Base-by-base conservation (phyloP, 1,140 invertebrate genomes). In the Drosophila quadrilineata region DNA sequence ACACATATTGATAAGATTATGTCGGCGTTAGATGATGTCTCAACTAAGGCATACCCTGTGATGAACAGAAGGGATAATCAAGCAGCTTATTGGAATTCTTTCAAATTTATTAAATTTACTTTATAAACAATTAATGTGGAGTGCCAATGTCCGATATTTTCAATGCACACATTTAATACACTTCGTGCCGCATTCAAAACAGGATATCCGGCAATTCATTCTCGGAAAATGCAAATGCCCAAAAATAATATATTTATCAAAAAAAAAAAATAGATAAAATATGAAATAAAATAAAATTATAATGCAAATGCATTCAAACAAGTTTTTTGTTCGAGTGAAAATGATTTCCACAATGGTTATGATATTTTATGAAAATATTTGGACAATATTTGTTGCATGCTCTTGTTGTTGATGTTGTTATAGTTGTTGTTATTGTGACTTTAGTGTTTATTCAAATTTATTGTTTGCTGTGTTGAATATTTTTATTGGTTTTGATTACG, bases 301-400 rank as follows among this genome's bases (percentile, higher is more conserved):
- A 6, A 10, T 14, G 31, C 31, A 35, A 41, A 41, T 40, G 33
- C 21, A 17, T 48, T 29, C n/a, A 38, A 45, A 22, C 8, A 3
- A 4, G 8, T 9, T 33, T 9, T 12, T n/a, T 14, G 21, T 71
- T n/a, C n/a, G n/a, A n/a, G n/a, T n/a, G n/a, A n/a, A n/a, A n/a
- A n/a, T n/a, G n/a, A n/a, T n/a, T 63, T 52, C 22, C 24, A 38
- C 71, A 58, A 67, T 71, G 58, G 66, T 75, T 68, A 57, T 70
- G 65, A 70, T 64, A 60, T 60, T 48, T 63, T 82, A 33, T 65
- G 26, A 53, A 64, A 75, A 82, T 67, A 75, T 80, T 82, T 75
- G 66, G 41, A 71, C 54, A 67, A 64, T 43, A 46, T 31, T 21
- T 59, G n/a, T n/a, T n/a, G n/a, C n/a, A n/a, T n/a, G n/a, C n/a